Base-by-base conservation (phyloP, 1,140 invertebrate genomes). In the Callitettix versicolor region DNA sequence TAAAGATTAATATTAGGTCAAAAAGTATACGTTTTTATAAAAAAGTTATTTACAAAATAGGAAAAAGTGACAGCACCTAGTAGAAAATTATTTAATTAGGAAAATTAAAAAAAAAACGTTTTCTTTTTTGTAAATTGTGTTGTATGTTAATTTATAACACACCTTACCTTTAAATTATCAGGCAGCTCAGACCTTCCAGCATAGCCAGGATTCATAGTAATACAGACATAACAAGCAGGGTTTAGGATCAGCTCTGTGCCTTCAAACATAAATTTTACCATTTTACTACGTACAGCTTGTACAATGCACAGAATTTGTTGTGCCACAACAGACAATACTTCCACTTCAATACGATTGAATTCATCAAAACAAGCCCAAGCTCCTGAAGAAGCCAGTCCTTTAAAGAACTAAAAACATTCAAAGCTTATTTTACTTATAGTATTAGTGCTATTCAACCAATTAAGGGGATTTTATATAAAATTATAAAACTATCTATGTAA, bases 331-430 rank as follows among this genome's bases (percentile, higher is more conserved):
- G 85, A 88, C 0, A 91, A 64, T 3, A 90, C 86, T 73, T 94
- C 91, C 42, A 94, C 73, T 59, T 95, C 91, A 59, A 96, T 93
- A n/a, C 87, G 74, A 67, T 95, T 95, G 66, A 96, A 95, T 71
- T 95, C 92, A 64, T 96, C 92, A 64, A 96, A 94, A 67, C 92
- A 95, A 0, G 86, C 88, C 91, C 91, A 95, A 0, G 91, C 89
- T 0, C 92, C 93, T 65, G 77, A 87, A 4, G 88, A 84, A 6
- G 91, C 88, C 2, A 95, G 67, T 18, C 91, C 91, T 69, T 87
- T 88, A 63, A 91, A 89, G 70, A 87, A 89, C 71, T 68, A 52
- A 60, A 22, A 30, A 30, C 26, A 30, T 30, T n/a, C n/a, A n/a
- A n/a, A n/a, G n/a, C n/a, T n/a, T n/a, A n/a, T n/a, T n/a, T n/a